phyloP scores from a whole-genome alignment of 1,140 invertebrate species.

The Eumeta japonica region DNA sequence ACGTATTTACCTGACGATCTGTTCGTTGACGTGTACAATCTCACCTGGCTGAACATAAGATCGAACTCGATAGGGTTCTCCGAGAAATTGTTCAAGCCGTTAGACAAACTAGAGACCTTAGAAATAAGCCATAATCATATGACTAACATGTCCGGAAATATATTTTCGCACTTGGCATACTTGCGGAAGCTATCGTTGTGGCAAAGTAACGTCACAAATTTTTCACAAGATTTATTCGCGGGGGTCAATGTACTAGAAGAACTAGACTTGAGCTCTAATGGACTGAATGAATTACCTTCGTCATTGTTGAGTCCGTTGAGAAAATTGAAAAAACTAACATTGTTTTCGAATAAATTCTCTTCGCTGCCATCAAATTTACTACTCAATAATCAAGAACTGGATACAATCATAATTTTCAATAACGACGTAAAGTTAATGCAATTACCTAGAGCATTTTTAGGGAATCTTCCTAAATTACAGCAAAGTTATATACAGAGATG shows the following conservation, averaged over 20 bases:
- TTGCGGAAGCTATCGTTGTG: conserved; percentile 62
- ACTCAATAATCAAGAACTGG: conserved; percentile 52
- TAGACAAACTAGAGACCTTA: conserved; percentile 59
- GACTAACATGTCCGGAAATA: conserved; percentile 54
- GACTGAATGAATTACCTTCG: conserved; percentile 58
- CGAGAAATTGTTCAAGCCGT: conserved; percentile 54
- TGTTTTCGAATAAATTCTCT: conserved; percentile 62
- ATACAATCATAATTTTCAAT: conserved; percentile 56
- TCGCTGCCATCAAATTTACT: conserved; percentile 62
- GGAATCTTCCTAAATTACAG: conserved; percentile 55
- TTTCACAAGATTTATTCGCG: conserved; percentile 60
- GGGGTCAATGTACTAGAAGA: conserved; percentile 59
- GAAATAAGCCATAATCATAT: conserved; percentile 65
- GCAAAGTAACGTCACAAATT: conserved; percentile 62
- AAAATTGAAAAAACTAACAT: conserved; percentile 60
- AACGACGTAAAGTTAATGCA: conserved; percentile 57
- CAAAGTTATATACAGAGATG: conserved; percentile 53
- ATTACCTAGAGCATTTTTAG: conserved; percentile 59
- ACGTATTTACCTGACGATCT: conserved; percentile 60
- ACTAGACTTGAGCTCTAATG: conserved; percentile 64
- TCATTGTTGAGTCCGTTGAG: conserved; percentile 60
- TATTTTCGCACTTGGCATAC: conserved; percentile 61
- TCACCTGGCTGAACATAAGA: conserved; percentile 61
- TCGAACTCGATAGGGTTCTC: conserved; percentile 62
- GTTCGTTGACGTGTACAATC: conserved; percentile 58